Evolutionary conservation across 2,888 invertebrate species (phyloP).

Genomic region (Rhyacophila evoluta): DNA sequence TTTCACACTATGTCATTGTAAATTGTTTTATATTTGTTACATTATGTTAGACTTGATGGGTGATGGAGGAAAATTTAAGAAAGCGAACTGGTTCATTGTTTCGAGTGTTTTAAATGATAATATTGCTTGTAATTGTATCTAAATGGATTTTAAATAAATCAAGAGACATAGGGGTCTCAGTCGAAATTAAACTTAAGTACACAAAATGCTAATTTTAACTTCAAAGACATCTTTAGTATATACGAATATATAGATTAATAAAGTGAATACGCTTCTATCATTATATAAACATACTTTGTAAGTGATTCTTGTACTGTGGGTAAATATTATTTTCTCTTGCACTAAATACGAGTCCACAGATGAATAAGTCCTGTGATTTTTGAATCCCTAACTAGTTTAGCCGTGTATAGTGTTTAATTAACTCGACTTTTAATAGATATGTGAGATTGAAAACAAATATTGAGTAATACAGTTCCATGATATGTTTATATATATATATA

Average conservation of each 20-base stretch:
- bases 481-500: too few species aligned
- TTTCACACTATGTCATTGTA: too few species aligned
- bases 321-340: constrained; percentile 11
- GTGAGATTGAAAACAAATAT: constrained; percentile 6
- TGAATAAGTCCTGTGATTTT: background rate
- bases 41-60: too few species aligned
- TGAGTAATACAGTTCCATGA: background rate
- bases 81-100: too few species aligned
- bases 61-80: too few species aligned
- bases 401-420: constrained; percentile 5
- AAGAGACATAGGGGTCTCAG: background rate
- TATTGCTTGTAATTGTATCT: background rate
- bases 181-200: background rate
- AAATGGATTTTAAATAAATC: background rate
- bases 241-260: constrained; percentile 27
- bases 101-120: too few species aligned
- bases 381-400: constrained; percentile 13
- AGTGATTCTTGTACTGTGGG: constrained; percentile 28
- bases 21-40: too few species aligned
- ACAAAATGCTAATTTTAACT: constrained; percentile 19
- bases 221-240: constrained; percentile 30
- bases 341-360: background rate
- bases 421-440: background rate
- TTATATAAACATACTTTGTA: constrained; percentile 31
- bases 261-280: constrained; percentile 42